phyloP scores from a whole-genome alignment of 1,140 invertebrate genomes.

The Saccostrea echinata region DNA sequence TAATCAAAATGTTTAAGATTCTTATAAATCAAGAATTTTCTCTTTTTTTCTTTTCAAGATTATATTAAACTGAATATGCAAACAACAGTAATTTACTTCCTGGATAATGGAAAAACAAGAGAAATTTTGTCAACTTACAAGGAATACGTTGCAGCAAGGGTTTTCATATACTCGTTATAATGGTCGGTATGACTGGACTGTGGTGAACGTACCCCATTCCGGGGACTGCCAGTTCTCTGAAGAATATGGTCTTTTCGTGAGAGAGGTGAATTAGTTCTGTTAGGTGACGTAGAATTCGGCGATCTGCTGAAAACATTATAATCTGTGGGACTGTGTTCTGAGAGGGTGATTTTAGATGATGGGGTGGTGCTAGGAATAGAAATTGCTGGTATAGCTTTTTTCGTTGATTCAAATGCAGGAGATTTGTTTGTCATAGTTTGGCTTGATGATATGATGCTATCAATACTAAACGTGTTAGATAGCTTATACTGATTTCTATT shows the following conservation, averaged over 20 bases:
- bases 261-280: conserved; percentile 22
- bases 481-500: conserved; percentile 14
- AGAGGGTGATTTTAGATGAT: background rate
- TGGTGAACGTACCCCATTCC: background rate
- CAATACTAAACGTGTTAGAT: conserved; percentile 11
- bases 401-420: background rate
- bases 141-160: conserved; percentile 61
- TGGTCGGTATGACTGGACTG: conserved; percentile 2
- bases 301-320: conserved; percentile 23
- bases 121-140: conserved; percentile 8
- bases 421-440: background rate
- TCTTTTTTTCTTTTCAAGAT: background rate
- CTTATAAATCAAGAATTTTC: background rate
- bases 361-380: background rate
- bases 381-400: background rate
- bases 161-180: conserved; percentile 66
- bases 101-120: background rate
- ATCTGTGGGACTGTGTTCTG: conserved; percentile 2
- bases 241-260: conserved; percentile 32
- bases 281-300: conserved; percentile 31
- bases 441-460: conserved; percentile 14
- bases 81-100: background rate
- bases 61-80: background rate
- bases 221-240: conserved; percentile 19
- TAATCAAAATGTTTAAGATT: background rate